A percentile compares a stretch with the other conserved stretches of the same genome.
Evolutionary conservation across 1,140 invertebrate species (phyloP).

Genomic region (Drosophila mauritiana): DNA sequence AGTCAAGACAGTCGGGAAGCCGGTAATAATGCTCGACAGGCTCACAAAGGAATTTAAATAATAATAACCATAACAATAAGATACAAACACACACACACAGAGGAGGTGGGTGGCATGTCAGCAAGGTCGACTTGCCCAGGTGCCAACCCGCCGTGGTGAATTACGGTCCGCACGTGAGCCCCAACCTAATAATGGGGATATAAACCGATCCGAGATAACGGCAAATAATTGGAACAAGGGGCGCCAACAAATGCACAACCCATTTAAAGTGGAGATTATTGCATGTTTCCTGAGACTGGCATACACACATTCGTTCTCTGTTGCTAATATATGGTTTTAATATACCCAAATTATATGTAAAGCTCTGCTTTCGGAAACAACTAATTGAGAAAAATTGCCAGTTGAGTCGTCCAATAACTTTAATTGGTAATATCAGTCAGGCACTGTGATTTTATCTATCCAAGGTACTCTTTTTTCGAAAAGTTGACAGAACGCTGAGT

Average conservation of each 20-base stretch:
- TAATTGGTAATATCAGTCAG: neutral
- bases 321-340: constrained; percentile 5
- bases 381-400: neutral
- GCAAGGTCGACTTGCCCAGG: constrained; percentile 24
- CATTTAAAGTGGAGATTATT: constrained; percentile 54
- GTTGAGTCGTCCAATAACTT: neutral
- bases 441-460: no score
- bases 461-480: no score
- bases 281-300: constrained; percentile 27
- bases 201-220: constrained; percentile 36
- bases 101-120: neutral
- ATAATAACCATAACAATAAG: constrained; percentile 60
- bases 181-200: constrained; percentile 28
- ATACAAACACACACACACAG: constrained; percentile 33
- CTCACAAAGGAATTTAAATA: constrained; percentile 64
- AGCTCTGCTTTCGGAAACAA: neutral
- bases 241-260: constrained; percentile 23
- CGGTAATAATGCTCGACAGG: constrained; percentile 45
- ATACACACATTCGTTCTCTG: constrained; percentile 1
- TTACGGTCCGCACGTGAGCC: constrained; percentile 42
- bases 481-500: no score
- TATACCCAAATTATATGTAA: neutral
- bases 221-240: constrained; percentile 36
- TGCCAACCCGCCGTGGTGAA: constrained; percentile 31
- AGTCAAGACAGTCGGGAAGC: constrained; percentile 36